phyloP scores from a whole-genome alignment of 2,113 vertebrate species.

The Rhinoptilus africanus region DNA sequence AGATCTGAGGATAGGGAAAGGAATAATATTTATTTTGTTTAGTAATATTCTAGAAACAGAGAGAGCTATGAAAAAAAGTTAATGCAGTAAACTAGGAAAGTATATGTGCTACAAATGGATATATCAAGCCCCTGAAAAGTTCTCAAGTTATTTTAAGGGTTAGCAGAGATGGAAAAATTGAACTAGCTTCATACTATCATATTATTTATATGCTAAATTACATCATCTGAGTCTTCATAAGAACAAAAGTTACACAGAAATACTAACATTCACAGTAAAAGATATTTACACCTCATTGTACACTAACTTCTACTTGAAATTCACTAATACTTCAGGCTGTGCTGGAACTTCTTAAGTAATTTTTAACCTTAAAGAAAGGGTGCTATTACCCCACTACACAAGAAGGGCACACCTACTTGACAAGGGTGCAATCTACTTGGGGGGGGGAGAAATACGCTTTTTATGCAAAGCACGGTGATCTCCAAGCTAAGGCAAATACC shows the following conservation, averaged over 20 bases:
- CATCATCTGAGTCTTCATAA: background rate
- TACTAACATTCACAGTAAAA: background rate
- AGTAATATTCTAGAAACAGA: background rate
- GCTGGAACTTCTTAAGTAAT: background rate
- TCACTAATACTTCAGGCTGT: background rate
- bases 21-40: background rate
- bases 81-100: background rate
- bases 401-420: background rate
- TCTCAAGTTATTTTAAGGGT: background rate
- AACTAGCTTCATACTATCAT: background rate
- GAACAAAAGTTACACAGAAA: background rate
- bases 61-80: background rate
- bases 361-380: background rate
- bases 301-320: background rate
- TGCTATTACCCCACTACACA: background rate
- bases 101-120: background rate
- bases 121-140: background rate
- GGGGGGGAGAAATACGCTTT: rapidly evolving
- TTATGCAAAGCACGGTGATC: rapidly evolving
- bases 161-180: background rate
- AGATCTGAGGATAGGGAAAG: background rate
- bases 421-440: background rate
- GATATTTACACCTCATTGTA: background rate
- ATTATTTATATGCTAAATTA: background rate
- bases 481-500: background rate